Evolutionary conservation across 2,113 vertebrate species (phyloP).

Genomic region (Prolemur simus): DNA sequence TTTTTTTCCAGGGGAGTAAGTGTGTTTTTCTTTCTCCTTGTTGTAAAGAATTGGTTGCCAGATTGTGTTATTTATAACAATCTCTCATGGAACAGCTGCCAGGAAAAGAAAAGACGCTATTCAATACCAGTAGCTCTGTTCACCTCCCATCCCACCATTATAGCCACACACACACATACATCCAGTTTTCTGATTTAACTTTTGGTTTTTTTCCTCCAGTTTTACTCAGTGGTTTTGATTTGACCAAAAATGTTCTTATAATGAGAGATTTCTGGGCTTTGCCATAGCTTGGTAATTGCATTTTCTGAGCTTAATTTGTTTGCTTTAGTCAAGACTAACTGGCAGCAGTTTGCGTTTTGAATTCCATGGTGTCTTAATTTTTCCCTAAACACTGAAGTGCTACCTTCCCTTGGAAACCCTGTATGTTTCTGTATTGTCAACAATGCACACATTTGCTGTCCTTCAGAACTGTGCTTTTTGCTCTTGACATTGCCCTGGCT

Average conservation of each 20-base stretch:
- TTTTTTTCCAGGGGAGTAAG: constrained; percentile 38
- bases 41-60: constrained; percentile 60
- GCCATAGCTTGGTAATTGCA: constrained; percentile 23
- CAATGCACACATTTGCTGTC: neutral
- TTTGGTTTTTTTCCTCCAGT: neutral
- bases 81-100: constrained; percentile 69
- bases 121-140: constrained; percentile 48
- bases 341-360: constrained; percentile 58
- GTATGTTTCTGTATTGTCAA: constrained; percentile 8
- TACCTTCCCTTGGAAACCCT: constrained; percentile 41
- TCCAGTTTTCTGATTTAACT: constrained; percentile 52
- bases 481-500: neutral
- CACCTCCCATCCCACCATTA: neutral
- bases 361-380: constrained; percentile 57
- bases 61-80: constrained; percentile 68
- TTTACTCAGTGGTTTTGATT: constrained; percentile 71
- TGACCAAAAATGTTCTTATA: constrained; percentile 64
- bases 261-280: constrained; percentile 65
- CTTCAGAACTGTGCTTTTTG: constrained; percentile 22
- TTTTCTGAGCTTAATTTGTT: constrained; percentile 69
- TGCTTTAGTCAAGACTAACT: constrained; percentile 62
- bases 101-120: constrained; percentile 59
- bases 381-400: constrained; percentile 15
- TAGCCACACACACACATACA: constrained; percentile 45
- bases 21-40: constrained; percentile 67